Percentiles rank a stretch among this genome's conserved stretches.
Conservation (phyloP, 2,888 invertebrate genomes). For the Steromphala cineraria region DNA sequence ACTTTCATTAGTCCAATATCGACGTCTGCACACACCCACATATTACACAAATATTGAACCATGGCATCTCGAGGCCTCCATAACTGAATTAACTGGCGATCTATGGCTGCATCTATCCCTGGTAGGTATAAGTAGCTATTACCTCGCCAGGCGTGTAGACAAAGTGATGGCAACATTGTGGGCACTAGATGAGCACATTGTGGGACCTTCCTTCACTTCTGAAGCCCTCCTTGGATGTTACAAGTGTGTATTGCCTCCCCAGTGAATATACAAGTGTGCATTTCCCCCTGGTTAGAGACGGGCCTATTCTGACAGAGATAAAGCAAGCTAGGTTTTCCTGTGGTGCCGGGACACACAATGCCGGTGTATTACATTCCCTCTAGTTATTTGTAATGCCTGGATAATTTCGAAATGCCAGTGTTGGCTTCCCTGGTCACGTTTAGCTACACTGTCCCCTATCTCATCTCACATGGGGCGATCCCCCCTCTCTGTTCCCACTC, state of each 20-base stretch:
- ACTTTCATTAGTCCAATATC: no score
- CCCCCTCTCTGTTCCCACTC: not conserved
- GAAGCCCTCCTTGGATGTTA: not conserved
- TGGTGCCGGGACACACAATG: not conserved
- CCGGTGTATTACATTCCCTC: not conserved
- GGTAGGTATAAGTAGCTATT: no score
- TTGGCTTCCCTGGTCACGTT: conserved; percentile 1
- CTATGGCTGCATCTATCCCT: no score
- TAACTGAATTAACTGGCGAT: no score
- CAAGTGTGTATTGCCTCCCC: not conserved
- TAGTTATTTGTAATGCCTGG: not conserved
- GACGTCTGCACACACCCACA: no score
- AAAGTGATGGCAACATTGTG: no score
- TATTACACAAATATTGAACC: no score
- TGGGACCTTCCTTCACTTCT: not conserved
- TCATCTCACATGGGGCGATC: not conserved
- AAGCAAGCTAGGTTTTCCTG: not conserved
- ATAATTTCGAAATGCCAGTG: not conserved
- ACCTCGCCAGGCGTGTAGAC: no score
- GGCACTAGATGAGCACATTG: no score
- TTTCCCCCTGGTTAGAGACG: not conserved
- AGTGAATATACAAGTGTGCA: not conserved
- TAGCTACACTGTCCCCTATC: not conserved
- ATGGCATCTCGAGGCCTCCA: no score
- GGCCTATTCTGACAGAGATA: not conserved